Base-by-base conservation (phyloP, 2,888 invertebrate genomes). In the Eristalinus sepulchralis region DNA sequence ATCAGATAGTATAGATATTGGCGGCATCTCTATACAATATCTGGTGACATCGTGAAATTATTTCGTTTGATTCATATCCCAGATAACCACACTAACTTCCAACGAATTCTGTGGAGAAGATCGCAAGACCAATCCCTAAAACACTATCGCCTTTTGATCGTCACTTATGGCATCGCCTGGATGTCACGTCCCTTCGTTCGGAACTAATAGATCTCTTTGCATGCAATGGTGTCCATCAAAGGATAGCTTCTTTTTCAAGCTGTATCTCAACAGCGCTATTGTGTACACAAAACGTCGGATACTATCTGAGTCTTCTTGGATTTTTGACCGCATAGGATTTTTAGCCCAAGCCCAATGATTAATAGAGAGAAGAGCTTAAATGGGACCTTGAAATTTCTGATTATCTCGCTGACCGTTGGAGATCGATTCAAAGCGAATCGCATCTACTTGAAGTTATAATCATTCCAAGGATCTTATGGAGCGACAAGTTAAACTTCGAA, bases 271-370 rank as follows among this genome's bases (percentile, higher is more conserved):
- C 11, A 20, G 6, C 13, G 6, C 57, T 4, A 31, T 39, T 39
- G 17, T 47, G 2, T 62, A 17, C 60, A 77, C 68, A 3, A 68
- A 68, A 68, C 60, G 63, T 17, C 10, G 62, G 4, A 68, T 77
- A 27, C 17, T 55, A 10, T 77, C 62, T 11, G 68, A 77, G 17
- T 31, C 62, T 1, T 77, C 68, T 10, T 22, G 34, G 9, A 68
- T 68, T 27, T 77, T 77, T 10, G 77, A 77, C 20, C 77, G 68
- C 2, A 17, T 63, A 3, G 63, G 55, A 55, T 77, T 77, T 13
- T 39, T 68, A n/a, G n/a, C n/a, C n/a, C n/a, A n/a, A 31, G 31
- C 31, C 11, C 11, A 0, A 2, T 11, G 22, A 3, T 60, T 55
- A 1, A n/a, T 63, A 53, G 63, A n/a, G 53, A 0, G 63, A 55